phyloP scores from a whole-genome alignment of 2,888 invertebrate species.

The Palloptera scutellata region DNA sequence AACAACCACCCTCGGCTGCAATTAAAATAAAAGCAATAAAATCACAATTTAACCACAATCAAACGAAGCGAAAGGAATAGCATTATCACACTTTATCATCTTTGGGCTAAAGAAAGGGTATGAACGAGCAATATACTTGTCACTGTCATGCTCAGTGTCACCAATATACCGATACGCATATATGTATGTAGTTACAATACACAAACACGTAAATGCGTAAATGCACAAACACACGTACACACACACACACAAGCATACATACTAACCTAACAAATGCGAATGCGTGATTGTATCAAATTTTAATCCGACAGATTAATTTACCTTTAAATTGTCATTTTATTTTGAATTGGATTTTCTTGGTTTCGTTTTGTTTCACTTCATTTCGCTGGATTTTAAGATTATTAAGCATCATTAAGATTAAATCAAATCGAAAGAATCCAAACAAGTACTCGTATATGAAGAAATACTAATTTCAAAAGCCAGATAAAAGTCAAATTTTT shows the following conservation, averaged over 20 bases:
- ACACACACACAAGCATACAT: too few relatives aligned
- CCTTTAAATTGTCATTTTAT: conserved; percentile 28
- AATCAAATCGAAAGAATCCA: background rate
- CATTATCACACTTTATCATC: too few relatives aligned
- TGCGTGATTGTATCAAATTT: conserved; percentile 14
- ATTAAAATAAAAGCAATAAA: too few relatives aligned
- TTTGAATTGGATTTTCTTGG: background rate
- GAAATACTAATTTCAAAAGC: background rate
- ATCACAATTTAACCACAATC: too few relatives aligned
- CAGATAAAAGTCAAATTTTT: background rate
- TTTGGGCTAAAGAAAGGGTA: too few relatives aligned
- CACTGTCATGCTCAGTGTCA: conserved; percentile 53
- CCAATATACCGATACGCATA: conserved; percentile 32
- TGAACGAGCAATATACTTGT: conserved; percentile 33
- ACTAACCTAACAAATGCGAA: too few relatives aligned
- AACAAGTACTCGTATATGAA: too few relatives aligned
- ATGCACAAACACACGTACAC: too few relatives aligned
- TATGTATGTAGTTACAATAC: background rate
- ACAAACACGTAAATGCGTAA: too few relatives aligned
- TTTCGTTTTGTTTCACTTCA: background rate
- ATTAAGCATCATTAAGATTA: background rate
- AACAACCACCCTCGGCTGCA: too few relatives aligned
- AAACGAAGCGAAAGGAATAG: too few relatives aligned
- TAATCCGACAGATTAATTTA: conserved; percentile 40
- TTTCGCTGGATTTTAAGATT: background rate